Evolutionary conservation across 2,113 vertebrate species (phyloP), one percentile per base, ranked within the genome.

Genomic region (Forbesichthys agassizii): DNA sequence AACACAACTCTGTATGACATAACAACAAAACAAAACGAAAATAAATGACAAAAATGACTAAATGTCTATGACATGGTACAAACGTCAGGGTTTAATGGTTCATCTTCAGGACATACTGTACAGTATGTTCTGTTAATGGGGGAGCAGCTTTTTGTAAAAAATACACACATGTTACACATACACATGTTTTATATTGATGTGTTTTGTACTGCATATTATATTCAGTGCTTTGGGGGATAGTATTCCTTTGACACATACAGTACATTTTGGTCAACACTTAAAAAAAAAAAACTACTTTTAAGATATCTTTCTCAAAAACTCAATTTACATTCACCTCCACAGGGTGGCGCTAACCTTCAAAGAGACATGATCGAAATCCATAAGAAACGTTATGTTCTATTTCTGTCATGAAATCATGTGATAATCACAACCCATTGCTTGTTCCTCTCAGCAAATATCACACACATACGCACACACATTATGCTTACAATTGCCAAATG

Each of bases 301-400:
- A 52, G 11, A 11, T 3, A 52, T 11, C 48, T 49, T 12, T 10
- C 48, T 49, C 10, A 52, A 4, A 12, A 52, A 10, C 5, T 12
- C 3, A 12, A 33, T 10, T 79, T 74, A 64, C 47, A 61, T 13
- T 36, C 47, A 42, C 14, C 3, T 33, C 80, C 91, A 87, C 82
- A 79, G 9, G 84, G 86, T 83, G 88, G 87, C 68, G 77, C 85
- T 79, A 87, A 55, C 64, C 63, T 59, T 79, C 84, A 85, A 73
- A n/a, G 64, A 73, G 52, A 71, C 47, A 54, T 12, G 33, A 64
- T 48, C 33, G 64, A 53, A 59, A 73, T 73, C 71, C 67, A 72
- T 79, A 70, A 14, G 11, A 66, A 58, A 65, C 20, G 64, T 66
- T 61, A 11, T 36, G 47, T 65, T 46, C 49, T 55, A 66, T n/a